Conservation (phyloP, 2,113 vertebrate species). For the Setophaga petechia region DNA sequence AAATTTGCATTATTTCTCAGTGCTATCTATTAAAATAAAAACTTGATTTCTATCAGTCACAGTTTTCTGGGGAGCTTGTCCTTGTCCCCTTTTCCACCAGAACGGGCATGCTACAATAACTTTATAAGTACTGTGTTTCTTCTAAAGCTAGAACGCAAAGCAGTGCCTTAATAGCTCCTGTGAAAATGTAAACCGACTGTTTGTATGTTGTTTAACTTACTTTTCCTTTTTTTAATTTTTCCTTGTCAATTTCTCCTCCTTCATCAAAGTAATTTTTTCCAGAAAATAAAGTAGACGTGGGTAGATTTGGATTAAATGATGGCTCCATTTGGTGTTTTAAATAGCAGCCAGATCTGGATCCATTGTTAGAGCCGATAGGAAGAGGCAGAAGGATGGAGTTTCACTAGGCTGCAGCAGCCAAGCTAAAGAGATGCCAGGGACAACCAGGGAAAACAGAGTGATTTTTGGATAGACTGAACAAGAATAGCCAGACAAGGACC, state of each 20-base stretch:
- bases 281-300: neutral
- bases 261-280: neutral
- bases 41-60: neutral
- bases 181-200: neutral
- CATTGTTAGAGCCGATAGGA: neutral
- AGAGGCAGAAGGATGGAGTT: neutral
- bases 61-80: neutral
- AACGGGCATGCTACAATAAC: neutral
- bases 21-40: neutral
- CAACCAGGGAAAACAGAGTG: neutral
- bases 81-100: neutral
- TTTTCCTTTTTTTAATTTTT: neutral
- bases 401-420: neutral
- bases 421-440: neutral
- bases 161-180: neutral
- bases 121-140: neutral
- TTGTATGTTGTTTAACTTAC: neutral
- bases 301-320: neutral
- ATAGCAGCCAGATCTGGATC: neutral
- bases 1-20: neutral
- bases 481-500: neutral
- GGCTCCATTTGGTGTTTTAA: neutral
- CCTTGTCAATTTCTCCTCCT: neutral
- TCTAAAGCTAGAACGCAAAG: neutral
- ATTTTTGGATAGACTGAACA: neutral